Conservation (phyloP, 92 coral and sea anemone genomes). For the Galaxea fascicularis region DNA sequence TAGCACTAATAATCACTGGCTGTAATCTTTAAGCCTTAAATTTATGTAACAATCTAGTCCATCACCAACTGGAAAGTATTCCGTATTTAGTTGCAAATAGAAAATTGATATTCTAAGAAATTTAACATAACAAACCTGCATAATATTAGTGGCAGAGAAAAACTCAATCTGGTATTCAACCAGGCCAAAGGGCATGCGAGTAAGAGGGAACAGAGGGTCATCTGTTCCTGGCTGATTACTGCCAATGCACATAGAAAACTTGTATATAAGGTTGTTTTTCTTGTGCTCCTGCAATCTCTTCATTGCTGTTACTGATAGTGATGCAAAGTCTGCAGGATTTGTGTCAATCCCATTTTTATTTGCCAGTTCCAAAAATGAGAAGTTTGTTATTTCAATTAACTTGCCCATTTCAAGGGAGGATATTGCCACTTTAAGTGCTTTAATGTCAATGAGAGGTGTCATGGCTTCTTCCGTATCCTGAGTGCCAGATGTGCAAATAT, state of each 20-base stretch:
- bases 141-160: constrained; percentile 25
- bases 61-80: too few relatives aligned
- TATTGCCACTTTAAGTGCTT: too few relatives aligned
- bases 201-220: constrained; percentile 26
- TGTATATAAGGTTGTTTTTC: constrained; percentile 29
- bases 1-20: too few relatives aligned
- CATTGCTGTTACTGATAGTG: constrained; percentile 24
- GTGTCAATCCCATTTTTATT: constrained; percentile 4
- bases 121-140: not conserved
- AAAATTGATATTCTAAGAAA: too few relatives aligned
- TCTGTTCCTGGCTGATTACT: constrained; percentile 24
- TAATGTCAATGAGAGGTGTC: not conserved
- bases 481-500: not conserved
- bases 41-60: too few relatives aligned
- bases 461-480: not conserved
- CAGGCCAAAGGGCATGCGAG: constrained; percentile 66
- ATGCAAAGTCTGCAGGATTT: constrained; percentile 27
- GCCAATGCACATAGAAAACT: constrained; percentile 51
- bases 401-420: constrained; percentile 7
- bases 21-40: too few relatives aligned
- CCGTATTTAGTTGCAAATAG: too few relatives aligned
- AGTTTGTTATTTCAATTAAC: not conserved
- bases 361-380: not conserved
- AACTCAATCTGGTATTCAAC: too few relatives aligned
- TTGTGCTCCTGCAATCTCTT: not conserved